phyloP scores from a whole-genome alignment of 2,888 invertebrate species.

The Napeogenes inachia region DNA sequence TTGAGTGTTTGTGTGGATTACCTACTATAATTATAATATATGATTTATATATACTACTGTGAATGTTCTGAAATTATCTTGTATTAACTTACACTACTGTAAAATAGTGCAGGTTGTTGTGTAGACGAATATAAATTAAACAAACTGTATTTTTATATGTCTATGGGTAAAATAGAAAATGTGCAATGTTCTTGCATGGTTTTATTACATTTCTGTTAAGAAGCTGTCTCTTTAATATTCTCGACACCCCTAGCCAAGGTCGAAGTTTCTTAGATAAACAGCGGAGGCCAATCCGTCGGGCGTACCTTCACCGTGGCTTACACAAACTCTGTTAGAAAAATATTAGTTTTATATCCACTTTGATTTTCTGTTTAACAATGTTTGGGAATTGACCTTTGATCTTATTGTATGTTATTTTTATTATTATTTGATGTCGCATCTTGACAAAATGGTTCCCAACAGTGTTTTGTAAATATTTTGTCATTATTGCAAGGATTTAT shows the following conservation, averaged over 20 bases:
- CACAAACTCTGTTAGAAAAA: constrained; percentile 33
- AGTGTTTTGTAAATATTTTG: no score
- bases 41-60: no score
- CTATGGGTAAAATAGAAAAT: no score
- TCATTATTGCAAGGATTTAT: no score
- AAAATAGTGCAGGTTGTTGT: no score
- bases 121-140: no score
- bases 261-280: constrained; percentile 34
- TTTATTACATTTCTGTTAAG: neutral
- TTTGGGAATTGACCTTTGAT: constrained; percentile 8
- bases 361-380: constrained; percentile 19
- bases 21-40: neutral
- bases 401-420: neutral
- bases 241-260: constrained; percentile 17
- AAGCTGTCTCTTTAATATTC: neutral
- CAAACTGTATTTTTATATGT: no score
- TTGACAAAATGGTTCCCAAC: no score
- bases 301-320: constrained; percentile 22
- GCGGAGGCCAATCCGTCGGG: constrained; percentile 20
- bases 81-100: no score
- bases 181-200: no score
- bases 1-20: neutral
- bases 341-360: constrained; percentile 32
- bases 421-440: no score
- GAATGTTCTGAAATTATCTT: no score